phyloP scores from a whole-genome alignment of 1,140 invertebrate species.

The Lerema accius region DNA sequence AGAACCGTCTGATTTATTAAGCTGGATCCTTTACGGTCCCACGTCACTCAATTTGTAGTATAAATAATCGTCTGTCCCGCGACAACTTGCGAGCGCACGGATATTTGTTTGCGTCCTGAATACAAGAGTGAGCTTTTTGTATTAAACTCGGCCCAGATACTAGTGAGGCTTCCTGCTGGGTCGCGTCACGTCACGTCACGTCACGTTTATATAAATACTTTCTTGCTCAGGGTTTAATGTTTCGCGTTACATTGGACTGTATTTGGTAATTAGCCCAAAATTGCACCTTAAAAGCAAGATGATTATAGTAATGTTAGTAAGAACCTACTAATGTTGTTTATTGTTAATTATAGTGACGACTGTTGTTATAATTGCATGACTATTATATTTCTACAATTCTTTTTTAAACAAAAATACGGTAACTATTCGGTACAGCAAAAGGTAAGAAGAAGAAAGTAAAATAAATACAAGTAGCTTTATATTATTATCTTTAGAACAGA shows the following conservation, averaged over 20 bases:
- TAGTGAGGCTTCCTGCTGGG: not conserved
- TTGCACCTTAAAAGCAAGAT: too few relatives aligned
- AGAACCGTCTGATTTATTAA: constrained; percentile 62
- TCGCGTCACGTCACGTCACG: not conserved
- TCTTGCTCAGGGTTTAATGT: not conserved
- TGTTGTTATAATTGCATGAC: too few relatives aligned
- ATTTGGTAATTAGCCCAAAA: constrained; percentile 25
- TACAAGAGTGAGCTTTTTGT: constrained; percentile 37
- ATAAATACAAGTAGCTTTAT: constrained; percentile 1
- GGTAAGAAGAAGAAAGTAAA: too few relatives aligned
- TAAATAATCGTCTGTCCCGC: constrained; percentile 61
- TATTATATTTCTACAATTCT: too few relatives aligned
- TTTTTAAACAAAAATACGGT: too few relatives aligned
- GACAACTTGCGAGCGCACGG: constrained; percentile 42
- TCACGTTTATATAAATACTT: not conserved
- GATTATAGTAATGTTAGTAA: too few relatives aligned
- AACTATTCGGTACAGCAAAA: too few relatives aligned
- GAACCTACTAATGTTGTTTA: too few relatives aligned
- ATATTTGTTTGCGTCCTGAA: constrained; percentile 60
- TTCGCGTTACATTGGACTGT: not conserved
- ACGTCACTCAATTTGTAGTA: constrained; percentile 65
- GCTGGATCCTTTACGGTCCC: constrained; percentile 58
- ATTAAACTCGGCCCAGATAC: constrained; percentile 1
- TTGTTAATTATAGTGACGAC: too few relatives aligned
- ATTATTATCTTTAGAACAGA: not conserved